These are phyloP conservation scores for Pleuronectes platessa DNA, from an alignment of 2,113 vertebrate species.

Conservation along the genomic window DNA sequence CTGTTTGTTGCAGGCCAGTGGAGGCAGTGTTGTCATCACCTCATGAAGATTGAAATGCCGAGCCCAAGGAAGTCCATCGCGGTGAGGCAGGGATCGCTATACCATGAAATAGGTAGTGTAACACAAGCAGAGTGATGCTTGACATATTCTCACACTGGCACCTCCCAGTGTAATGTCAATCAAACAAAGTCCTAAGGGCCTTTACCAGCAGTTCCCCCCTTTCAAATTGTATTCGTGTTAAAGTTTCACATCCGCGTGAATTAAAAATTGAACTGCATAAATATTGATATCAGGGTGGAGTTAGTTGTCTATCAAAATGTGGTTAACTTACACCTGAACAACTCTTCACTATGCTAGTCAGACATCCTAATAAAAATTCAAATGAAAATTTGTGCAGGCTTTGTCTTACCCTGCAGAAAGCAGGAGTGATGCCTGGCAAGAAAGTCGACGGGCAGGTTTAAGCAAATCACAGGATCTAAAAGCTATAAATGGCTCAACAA, in stretches of 20 bases:
- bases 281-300: too few species aligned
- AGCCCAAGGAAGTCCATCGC: slow-evolving; percentile 74
- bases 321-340: neutral
- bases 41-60: slow-evolving; percentile 86
- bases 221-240: neutral
- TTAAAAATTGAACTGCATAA: neutral
- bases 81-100: slow-evolving; percentile 87
- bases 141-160: neutral
- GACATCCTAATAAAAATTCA: neutral
- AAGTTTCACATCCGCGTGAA: neutral
- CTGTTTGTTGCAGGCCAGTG: slow-evolving; percentile 81
- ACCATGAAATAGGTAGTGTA: slow-evolving; percentile 88
- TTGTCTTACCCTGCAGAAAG: neutral
- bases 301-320: neutral
- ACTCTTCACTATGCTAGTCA: neutral
- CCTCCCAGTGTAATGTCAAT: neutral
- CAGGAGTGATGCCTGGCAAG: neutral
- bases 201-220: neutral
- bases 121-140: neutral
- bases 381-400: neutral
- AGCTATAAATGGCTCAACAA: slow-evolving; percentile 18
- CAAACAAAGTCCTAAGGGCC: too few species aligned
- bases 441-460: slow-evolving; percentile 29
- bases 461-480: slow-evolving; percentile 29
- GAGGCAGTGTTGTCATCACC: slow-evolving; percentile 87